These are phyloP conservation scores for Arge pagana DNA, from an alignment of 2,888 invertebrate genomes.

Conservation along the genomic window DNA sequence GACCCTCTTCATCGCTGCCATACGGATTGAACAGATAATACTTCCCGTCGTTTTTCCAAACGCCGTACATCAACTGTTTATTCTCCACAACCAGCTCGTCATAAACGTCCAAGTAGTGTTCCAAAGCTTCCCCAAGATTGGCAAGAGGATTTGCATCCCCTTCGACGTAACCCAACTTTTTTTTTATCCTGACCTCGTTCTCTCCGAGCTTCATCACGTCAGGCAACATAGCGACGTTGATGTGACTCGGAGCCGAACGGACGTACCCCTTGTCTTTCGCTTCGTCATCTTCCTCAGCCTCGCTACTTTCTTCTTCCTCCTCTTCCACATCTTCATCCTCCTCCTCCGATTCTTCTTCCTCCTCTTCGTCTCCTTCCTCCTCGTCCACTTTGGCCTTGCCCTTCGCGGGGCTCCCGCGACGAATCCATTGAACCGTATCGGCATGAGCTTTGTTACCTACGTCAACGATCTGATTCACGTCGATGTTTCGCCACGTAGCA, in stretches of 20 bases:
- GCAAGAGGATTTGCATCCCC: constrained; percentile 47
- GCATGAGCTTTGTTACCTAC: constrained; percentile 38
- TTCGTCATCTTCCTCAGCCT: constrained; percentile 9
- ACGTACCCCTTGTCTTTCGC: constrained; percentile 25
- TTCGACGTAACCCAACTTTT: constrained; percentile 35
- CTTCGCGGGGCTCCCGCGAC: constrained; percentile 33
- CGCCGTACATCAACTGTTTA: constrained; percentile 42
- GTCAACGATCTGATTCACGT: constrained; percentile 43
- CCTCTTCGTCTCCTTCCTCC: constrained; percentile 32
- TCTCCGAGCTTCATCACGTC: constrained; percentile 38
- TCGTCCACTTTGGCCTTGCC: constrained; percentile 31
- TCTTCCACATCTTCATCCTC: constrained; percentile 23
- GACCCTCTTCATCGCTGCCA: constrained; percentile 46
- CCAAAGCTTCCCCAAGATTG: constrained; percentile 50
- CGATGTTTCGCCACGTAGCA: constrained; percentile 42
- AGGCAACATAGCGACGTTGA: constrained; percentile 46
- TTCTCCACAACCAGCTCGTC: constrained; percentile 47
- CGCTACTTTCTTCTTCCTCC: constrained; percentile 25
- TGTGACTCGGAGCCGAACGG: constrained; percentile 34
- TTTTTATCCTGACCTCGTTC: constrained; percentile 35
- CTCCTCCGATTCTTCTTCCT: constrained; percentile 29
- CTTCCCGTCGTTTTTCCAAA: constrained; percentile 42
- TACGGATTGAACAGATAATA: constrained; percentile 52
- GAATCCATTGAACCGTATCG: constrained; percentile 39
- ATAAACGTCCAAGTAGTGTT: constrained; percentile 44